Percentiles rank a stretch among this genome's conserved stretches.
These are phyloP conservation scores for Chelon auratus DNA, from an alignment of 2,797 vertebrate species.

Conservation along the genomic window DNA sequence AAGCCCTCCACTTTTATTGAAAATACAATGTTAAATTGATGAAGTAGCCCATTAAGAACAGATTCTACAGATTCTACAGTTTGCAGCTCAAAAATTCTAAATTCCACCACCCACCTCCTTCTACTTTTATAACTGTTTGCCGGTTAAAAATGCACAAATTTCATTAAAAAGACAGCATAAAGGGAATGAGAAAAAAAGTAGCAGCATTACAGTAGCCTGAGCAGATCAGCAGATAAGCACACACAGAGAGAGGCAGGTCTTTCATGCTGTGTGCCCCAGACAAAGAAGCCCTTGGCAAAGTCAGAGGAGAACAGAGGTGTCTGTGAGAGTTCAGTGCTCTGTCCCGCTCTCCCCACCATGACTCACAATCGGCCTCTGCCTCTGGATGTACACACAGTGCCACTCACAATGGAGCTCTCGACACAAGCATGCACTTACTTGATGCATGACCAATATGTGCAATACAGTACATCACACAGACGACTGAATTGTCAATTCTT, in stretches of 20 bases:
- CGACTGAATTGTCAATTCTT: background rate
- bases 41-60: background rate
- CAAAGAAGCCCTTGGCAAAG: constrained; percentile 81
- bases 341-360: constrained; percentile 70
- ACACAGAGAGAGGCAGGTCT: constrained; percentile 54
- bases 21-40: constrained; percentile 5
- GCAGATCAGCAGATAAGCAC: constrained; percentile 59
- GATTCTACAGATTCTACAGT: constrained; percentile 22
- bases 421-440: constrained; percentile 34
- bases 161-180: constrained; percentile 28
- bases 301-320: constrained; percentile 77
- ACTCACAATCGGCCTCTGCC: constrained; percentile 73
- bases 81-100: constrained; percentile 28
- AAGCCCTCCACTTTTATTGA: background rate
- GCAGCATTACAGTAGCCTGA: constrained; percentile 24
- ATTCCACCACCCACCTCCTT: constrained; percentile 20
- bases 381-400: constrained; percentile 7
- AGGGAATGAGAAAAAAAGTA: constrained; percentile 31
- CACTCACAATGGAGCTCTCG: constrained; percentile 10
- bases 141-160: constrained; percentile 27
- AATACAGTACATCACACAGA: background rate
- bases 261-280: constrained; percentile 68
- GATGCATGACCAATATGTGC: constrained; percentile 22
- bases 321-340: constrained; percentile 75
- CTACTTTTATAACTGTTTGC: constrained; percentile 23